Percentiles rank a stretch among this genome's conserved stretches.
phyloP scores from a whole-genome alignment of 2,888 invertebrate genomes.

The Rhagonycha fulva region DNA sequence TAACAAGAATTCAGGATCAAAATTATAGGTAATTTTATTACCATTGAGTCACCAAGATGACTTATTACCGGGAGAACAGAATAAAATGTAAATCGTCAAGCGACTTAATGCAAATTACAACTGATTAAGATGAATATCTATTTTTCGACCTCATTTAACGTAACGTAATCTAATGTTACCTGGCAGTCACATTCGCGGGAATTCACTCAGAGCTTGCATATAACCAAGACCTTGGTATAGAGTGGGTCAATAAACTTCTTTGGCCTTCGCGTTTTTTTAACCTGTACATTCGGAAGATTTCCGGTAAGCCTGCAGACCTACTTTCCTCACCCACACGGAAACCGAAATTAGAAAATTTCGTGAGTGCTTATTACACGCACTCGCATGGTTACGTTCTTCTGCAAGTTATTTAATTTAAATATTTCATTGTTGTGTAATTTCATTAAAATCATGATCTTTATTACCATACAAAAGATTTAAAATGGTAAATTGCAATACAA shows the following conservation, averaged over 20 bases:
- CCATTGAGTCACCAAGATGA: no score
- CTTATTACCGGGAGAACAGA: not conserved
- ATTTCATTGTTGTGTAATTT: not conserved
- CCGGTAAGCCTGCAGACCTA: slow-evolving; percentile 38
- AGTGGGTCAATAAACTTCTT: slow-evolving; percentile 34
- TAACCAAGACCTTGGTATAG: slow-evolving; percentile 25
- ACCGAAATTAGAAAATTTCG: slow-evolving; percentile 3
- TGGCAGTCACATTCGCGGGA: slow-evolving; percentile 15
- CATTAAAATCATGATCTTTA: not conserved
- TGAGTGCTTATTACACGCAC: not conserved
- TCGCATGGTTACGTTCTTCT: not conserved
- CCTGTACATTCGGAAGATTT: slow-evolving; percentile 32
- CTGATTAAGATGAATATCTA: slow-evolving; percentile 13
- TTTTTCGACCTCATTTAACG: slow-evolving; percentile 19
- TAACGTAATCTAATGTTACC: slow-evolving; percentile 17
- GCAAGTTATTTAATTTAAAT: not conserved
- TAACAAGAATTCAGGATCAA: not conserved
- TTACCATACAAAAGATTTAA: not conserved
- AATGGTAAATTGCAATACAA: no score
- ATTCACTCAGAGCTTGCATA: slow-evolving; percentile 1
- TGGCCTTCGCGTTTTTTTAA: slow-evolving; percentile 35
- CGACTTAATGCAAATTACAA: slow-evolving; percentile 6
- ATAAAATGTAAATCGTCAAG: not conserved
- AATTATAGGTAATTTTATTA: no score
- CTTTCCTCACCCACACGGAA: slow-evolving; percentile 32